Evolutionary conservation across 1,140 invertebrate genomes (phyloP).

Genomic region (Pseudomyrmex sp.): DNA sequence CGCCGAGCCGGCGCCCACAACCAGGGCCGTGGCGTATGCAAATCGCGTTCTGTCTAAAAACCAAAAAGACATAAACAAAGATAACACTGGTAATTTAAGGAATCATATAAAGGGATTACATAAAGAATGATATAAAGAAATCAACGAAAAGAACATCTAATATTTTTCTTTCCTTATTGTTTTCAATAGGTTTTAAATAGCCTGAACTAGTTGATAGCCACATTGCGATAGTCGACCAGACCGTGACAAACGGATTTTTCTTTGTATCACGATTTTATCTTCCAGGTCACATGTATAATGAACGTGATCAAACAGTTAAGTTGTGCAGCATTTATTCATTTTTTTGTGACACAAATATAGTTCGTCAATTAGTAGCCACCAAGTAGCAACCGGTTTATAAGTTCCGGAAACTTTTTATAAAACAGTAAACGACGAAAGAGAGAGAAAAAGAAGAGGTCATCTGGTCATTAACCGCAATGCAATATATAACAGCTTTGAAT

Average conservation of each 20-base stretch:
- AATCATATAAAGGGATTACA: background rate
- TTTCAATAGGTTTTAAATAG: background rate
- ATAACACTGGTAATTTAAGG: background rate
- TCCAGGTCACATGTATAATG: background rate
- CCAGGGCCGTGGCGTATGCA: constrained; percentile 77
- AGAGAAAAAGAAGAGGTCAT: background rate
- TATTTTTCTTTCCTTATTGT: too few relatives aligned
- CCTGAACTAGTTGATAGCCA: background rate
- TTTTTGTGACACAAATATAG: constrained; percentile 17
- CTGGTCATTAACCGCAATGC: constrained; percentile 15
- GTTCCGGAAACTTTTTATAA: constrained; percentile 37
- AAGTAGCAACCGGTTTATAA: constrained; percentile 45
- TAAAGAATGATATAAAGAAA: background rate
- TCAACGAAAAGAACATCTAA: too few relatives aligned
- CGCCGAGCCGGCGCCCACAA: constrained; percentile 79
- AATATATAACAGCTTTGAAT: constrained; percentile 1
- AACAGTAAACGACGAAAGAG: constrained; percentile 13
- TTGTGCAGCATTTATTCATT: background rate
- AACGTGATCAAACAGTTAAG: constrained; percentile 6
- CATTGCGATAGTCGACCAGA: background rate
- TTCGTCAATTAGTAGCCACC: background rate
- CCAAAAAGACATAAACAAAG: background rate
- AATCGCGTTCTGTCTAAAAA: constrained; percentile 77
- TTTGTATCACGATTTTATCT: background rate
- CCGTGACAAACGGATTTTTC: background rate